Evolutionary conservation across 2,113 vertebrate species (phyloP).

Genomic region (Beaufortia kweichowensis): DNA sequence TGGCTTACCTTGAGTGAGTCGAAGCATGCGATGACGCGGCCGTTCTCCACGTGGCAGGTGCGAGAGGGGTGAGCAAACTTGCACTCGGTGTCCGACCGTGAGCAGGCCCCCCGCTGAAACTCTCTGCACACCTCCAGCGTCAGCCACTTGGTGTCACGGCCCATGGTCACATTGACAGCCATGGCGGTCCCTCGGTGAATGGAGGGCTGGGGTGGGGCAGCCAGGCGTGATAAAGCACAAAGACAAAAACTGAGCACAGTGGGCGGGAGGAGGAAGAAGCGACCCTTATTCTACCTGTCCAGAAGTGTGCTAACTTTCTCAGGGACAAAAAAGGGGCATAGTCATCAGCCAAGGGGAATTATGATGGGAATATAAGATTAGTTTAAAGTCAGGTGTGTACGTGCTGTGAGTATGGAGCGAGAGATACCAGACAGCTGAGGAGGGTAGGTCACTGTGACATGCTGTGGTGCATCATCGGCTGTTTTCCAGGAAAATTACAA

Average conservation of each 20-base stretch:
- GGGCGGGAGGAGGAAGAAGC: neutral
- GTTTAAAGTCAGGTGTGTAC: conserved; percentile 8
- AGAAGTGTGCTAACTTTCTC: conserved; percentile 20
- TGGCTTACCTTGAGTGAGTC: conserved; percentile 96
- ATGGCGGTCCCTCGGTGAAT: conserved; percentile 62
- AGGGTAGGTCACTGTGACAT: conserved; percentile 57
- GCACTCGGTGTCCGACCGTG: conserved; percentile 91
- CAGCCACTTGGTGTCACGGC: conserved; percentile 98
- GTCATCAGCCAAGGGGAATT: conserved; percentile 10
- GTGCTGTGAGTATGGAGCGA: conserved; percentile 68
- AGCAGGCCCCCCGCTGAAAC: conserved; percentile 97
- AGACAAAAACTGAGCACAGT: conserved; percentile 5
- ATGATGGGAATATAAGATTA: neutral
- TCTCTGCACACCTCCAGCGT: conserved; percentile 98
- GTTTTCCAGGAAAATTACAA: conserved; percentile 44
- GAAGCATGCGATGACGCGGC: conserved; percentile 97
- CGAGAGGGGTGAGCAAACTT: conserved; percentile 97
- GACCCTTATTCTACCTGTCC: conserved; percentile 9
- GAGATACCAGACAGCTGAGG: conserved; percentile 50
- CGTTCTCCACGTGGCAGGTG: conserved; percentile 97
- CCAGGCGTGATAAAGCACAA: conserved; percentile 33
- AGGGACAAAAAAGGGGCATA: conserved; percentile 34
- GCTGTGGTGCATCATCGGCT: conserved; percentile 37
- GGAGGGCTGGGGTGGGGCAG: conserved; percentile 47
- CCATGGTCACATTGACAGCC: conserved; percentile 89